Conservation (phyloP, 1,140 invertebrate genomes). For the Heliconius nattereri region DNA sequence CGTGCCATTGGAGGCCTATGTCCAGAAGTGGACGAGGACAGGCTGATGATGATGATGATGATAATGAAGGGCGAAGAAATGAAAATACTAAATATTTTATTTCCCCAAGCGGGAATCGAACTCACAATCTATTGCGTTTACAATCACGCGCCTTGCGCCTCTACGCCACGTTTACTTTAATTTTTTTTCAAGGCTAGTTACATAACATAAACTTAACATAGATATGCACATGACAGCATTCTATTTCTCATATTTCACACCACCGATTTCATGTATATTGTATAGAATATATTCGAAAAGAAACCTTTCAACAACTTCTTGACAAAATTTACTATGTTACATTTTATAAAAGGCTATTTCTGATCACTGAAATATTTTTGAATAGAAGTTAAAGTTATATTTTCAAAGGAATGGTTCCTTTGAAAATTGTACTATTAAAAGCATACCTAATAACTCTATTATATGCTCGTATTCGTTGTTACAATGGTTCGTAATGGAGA, state of each 20-base stretch:
- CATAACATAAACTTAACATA: too few relatives aligned
- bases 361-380: constrained; percentile 1
- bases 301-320: background rate
- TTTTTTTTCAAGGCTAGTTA: too few relatives aligned
- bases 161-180: too few relatives aligned
- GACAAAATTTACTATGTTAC: background rate
- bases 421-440: background rate
- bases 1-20: too few relatives aligned
- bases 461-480: background rate
- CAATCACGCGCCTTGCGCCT: too few relatives aligned
- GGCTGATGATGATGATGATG: too few relatives aligned
- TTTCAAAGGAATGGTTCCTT: background rate
- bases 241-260: background rate
- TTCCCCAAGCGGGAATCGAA: too few relatives aligned
- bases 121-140: too few relatives aligned
- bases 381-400: background rate
- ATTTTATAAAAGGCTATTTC: constrained; percentile 10
- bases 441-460: background rate
- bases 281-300: background rate
- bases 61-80: too few relatives aligned
- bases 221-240: background rate
- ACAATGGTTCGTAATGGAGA: background rate
- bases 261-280: background rate
- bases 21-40: too few relatives aligned
- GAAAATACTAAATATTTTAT: too few relatives aligned